Conservation (phyloP, 2,888 invertebrate genomes). For the Eustalomyia histrio region DNA sequence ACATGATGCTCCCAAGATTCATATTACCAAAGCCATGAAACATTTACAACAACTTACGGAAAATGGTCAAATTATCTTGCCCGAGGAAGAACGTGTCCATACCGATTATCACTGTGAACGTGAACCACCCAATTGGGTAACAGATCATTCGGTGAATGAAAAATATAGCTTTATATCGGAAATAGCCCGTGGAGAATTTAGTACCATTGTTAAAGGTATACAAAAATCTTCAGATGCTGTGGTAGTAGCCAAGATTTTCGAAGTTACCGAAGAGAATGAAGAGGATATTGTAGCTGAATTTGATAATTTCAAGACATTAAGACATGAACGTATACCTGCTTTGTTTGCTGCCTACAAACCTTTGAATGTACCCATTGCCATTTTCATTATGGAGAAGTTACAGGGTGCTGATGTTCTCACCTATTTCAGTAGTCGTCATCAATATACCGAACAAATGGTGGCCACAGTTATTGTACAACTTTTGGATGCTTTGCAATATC, state of each 20-base stretch:
- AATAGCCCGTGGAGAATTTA: constrained; percentile 91
- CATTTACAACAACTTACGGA: constrained; percentile 93
- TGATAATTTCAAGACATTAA: constrained; percentile 88
- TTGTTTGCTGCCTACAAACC: constrained; percentile 87
- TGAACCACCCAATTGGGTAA: constrained; percentile 86
- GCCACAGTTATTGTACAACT: constrained; percentile 92
- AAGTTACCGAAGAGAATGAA: constrained; percentile 84
- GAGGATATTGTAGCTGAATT: constrained; percentile 88
- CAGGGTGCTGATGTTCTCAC: constrained; percentile 96
- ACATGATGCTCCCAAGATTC: constrained; percentile 85
- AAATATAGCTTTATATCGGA: constrained; percentile 93
- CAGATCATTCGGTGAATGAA: constrained; percentile 84
- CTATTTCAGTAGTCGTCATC: constrained; percentile 91
- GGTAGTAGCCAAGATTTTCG: constrained; percentile 91
- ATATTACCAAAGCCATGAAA: constrained; percentile 90
- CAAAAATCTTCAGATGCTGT: constrained; percentile 87
- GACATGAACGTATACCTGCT: constrained; percentile 93
- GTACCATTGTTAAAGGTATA: constrained; percentile 89
- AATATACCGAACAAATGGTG: constrained; percentile 95
- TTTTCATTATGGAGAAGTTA: constrained; percentile 89
- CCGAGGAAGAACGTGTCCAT: constrained; percentile 83
- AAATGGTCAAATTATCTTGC: constrained; percentile 85
- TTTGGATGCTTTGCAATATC: constrained; percentile 93
- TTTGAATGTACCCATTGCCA: constrained; percentile 84
- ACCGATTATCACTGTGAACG: constrained; percentile 88